Evolutionary conservation across 2,888 invertebrate species (phyloP).

Genomic region (Bugula neritina): DNA sequence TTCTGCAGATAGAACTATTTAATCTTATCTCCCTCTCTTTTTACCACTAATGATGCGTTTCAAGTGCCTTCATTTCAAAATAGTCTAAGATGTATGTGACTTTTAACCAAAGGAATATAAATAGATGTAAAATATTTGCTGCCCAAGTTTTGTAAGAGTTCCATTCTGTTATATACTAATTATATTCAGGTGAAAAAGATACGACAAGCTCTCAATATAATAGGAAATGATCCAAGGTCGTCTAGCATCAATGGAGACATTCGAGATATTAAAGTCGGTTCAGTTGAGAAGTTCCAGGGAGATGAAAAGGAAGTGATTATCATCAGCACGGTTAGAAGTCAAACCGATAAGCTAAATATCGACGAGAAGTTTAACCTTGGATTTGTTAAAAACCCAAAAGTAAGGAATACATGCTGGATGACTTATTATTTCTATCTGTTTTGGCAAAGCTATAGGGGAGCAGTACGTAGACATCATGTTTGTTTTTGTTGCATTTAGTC

Average conservation of each 20-base stretch:
- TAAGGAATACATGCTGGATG: no score
- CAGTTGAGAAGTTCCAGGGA: conserved; percentile 49
- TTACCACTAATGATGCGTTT: no score
- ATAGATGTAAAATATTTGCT: no score
- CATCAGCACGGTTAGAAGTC: conserved; percentile 45
- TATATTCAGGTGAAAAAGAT: conserved; percentile 19
- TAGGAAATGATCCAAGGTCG: neutral
- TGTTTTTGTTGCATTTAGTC: neutral
- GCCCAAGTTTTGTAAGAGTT: no score
- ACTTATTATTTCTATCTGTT: neutral
- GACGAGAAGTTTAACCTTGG: conserved; percentile 42
- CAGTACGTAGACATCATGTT: neutral
- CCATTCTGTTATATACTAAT: no score
- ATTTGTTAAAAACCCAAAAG: conserved; percentile 45
- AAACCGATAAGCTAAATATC: conserved; percentile 36
- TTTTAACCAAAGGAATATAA: no score
- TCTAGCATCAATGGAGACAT: neutral
- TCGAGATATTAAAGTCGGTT: conserved; percentile 39
- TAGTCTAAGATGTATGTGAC: no score
- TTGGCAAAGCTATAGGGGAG: neutral
- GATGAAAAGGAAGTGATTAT: conserved; percentile 44
- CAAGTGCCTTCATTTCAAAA: no score
- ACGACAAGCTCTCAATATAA: neutral
- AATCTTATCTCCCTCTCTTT: no score
- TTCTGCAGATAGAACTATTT: no score